phyloP scores from a whole-genome alignment of 2,113 vertebrate species.

The Jaculus jaculus region DNA sequence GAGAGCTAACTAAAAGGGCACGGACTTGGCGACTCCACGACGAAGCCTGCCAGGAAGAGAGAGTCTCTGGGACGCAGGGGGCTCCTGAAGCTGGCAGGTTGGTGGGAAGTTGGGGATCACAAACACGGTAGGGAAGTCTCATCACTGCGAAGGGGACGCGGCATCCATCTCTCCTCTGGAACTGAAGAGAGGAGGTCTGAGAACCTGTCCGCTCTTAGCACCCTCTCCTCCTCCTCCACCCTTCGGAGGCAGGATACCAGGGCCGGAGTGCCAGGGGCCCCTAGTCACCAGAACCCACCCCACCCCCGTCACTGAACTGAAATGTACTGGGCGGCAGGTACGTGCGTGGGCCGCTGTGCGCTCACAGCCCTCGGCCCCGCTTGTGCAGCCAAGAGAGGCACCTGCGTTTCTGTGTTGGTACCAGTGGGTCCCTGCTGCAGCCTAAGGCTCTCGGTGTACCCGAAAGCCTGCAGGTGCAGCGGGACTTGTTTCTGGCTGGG shows the following conservation, averaged over 20 bases:
- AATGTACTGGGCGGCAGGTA: not conserved
- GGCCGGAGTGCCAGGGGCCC: not conserved
- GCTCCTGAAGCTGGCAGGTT: slow-evolving; percentile 77
- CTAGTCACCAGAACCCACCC: not conserved
- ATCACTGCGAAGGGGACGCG: slow-evolving; percentile 76
- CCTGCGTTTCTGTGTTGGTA: not conserved
- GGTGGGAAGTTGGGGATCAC: slow-evolving; percentile 67
- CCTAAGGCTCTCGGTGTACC: not conserved
- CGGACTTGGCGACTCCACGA: slow-evolving; percentile 48
- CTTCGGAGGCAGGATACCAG: not conserved
- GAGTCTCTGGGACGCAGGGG: slow-evolving; percentile 65
- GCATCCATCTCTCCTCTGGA: slow-evolving; percentile 75
- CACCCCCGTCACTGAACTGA: not conserved
- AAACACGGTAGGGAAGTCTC: slow-evolving; percentile 74
- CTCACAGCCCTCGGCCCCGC: not conserved
- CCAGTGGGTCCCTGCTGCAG: not conserved
- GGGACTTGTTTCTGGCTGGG: not conserved
- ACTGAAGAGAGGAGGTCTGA: slow-evolving; percentile 66
- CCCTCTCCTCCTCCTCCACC: not conserved
- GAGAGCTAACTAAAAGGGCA: slow-evolving; percentile 57
- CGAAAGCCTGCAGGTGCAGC: not conserved
- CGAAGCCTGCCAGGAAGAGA: slow-evolving; percentile 60
- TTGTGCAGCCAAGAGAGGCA: not conserved
- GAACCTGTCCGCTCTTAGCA: not conserved
- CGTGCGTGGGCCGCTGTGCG: not conserved